phyloP scores from a whole-genome alignment of 2,888 invertebrate genomes.

The Patella pellucida region DNA sequence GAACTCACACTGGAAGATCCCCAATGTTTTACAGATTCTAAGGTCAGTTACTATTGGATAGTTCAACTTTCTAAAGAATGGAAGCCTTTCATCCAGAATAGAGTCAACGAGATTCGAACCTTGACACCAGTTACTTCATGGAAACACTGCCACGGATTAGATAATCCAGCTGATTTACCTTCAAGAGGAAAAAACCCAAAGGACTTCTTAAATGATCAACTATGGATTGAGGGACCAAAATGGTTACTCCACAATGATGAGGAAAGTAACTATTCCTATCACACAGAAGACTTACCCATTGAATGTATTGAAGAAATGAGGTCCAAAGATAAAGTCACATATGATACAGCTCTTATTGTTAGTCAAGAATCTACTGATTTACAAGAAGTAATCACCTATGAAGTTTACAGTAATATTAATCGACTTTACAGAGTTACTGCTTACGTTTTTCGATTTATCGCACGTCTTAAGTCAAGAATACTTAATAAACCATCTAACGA shows the following conservation, averaged over 20 bases:
- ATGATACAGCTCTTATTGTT: background rate
- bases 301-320: background rate
- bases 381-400: background rate
- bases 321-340: background rate
- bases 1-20: background rate
- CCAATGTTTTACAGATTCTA: background rate
- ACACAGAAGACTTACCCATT: background rate
- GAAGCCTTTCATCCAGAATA: background rate
- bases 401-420: background rate
- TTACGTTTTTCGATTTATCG: background rate
- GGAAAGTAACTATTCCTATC: background rate
- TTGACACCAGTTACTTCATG: slow-evolving; percentile 1
- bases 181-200: background rate
- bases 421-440: background rate
- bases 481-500: too few relatives aligned
- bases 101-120: slow-evolving; percentile 3
- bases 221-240: background rate
- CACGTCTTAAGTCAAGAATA: background rate
- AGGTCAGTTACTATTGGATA: background rate
- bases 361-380: background rate
- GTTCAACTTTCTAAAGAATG: background rate
- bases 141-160: background rate
- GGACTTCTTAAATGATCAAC: background rate
- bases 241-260: background rate
- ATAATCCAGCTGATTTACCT: background rate